These are phyloP conservation scores for Napeogenes inachia DNA, from an alignment of 2,888 invertebrate genomes.

Conservation along the genomic window DNA sequence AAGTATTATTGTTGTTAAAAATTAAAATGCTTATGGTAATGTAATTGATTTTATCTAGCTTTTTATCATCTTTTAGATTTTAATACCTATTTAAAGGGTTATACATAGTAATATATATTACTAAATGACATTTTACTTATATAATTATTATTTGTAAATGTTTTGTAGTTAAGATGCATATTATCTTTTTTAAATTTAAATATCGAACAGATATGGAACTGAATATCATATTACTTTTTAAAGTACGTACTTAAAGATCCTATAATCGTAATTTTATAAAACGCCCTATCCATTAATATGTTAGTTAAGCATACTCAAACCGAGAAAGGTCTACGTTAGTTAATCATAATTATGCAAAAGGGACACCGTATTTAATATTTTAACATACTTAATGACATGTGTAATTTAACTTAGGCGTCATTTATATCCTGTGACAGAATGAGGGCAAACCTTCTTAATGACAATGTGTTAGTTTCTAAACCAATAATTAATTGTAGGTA, in stretches of 20 bases:
- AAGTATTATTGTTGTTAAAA: slow-evolving; percentile 41
- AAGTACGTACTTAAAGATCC: no score
- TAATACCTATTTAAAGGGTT: no score
- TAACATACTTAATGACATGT: slow-evolving; percentile 24
- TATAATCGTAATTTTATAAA: slow-evolving; percentile 9
- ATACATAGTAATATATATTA: no score
- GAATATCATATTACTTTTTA: no score
- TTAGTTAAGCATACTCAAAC: background rate
- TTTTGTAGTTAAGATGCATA: no score
- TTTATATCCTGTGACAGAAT: slow-evolving; percentile 24
- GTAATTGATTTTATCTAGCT: slow-evolving; percentile 35
- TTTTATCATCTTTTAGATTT: background rate
- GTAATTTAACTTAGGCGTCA: slow-evolving; percentile 19
- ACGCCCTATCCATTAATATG: slow-evolving; percentile 25
- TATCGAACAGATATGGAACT: no score
- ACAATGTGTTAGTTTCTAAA: slow-evolving; percentile 4
- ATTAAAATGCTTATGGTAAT: slow-evolving; percentile 16
- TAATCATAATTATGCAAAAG: slow-evolving; percentile 19
- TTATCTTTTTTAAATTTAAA: no score
- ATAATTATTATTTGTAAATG: no score
- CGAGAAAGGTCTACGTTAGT: slow-evolving; percentile 7
- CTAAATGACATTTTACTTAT: no score
- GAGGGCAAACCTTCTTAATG: slow-evolving; percentile 20
- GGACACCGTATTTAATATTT: slow-evolving; percentile 21
- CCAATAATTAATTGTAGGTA: slow-evolving; percentile 5